Evolutionary conservation across 2,113 vertebrate genomes (phyloP), one percentile per base, ranked within the genome.

Genomic region (Condylura cristata): DNA sequence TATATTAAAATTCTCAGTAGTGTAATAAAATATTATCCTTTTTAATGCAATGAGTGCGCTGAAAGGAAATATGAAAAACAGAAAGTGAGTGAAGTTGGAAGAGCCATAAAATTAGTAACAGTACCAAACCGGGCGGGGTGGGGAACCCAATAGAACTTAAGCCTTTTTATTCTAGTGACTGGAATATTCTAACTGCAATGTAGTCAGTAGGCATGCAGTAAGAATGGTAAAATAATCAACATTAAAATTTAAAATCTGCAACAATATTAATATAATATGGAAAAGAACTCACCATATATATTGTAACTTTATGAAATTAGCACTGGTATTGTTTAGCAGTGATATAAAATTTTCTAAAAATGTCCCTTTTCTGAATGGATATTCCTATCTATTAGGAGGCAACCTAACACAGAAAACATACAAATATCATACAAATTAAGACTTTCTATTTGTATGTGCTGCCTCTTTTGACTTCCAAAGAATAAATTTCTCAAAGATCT

Each of bases 1-100:
- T 93, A n/a, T 71, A 88, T 90, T 80, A 78, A 91, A 85, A 88
- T 51, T 8, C 22, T 92, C n/a, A 78, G 18, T 24, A 72, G 0
- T 58, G 4, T 84, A 80, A 83, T 87, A 95, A 86, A 86, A 79
- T 37, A 75, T 58, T 89, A 70, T 68, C 68, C 22, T 85, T 94
- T 92, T 82, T 72, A 63, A 65, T 51, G 11, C 24, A 28, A 61
- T 44, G 87, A 75, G 32, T 60, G 56, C 26, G 56, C 26, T 83
- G 79, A 83, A 66, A 71, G 26, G 9, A 93, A 85, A 24, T 74
- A 34, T 39, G 30, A 86, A 66, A 26, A 72, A 37, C 20, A 88
- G 56, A 89, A 94, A 93, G 44, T 37, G 17, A 89, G 26, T 80
- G 34, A 86, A 26, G 32, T 63, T 91, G n/a, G 30, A 61, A 76